These are phyloP conservation scores for Coracias cyanogaster DNA, from an alignment of 2,797 vertebrate species.

Conservation along the genomic window DNA sequence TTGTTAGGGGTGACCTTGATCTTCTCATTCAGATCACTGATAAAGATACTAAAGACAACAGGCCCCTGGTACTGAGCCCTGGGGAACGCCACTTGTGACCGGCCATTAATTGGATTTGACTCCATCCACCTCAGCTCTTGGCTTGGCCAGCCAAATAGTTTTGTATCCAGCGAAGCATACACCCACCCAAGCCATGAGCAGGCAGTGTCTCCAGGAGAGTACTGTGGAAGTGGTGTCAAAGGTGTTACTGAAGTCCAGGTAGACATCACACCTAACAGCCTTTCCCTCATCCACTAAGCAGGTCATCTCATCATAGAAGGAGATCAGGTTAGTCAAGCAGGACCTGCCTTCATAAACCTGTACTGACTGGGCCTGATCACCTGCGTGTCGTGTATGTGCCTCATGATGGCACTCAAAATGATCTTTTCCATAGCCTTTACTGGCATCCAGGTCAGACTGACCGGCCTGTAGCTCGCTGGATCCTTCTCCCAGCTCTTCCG, in stretches of 20 bases:
- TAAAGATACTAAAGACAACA: no score
- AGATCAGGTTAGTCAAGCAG: neutral
- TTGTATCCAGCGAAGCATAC: neutral
- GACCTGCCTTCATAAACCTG: neutral
- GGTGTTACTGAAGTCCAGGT: neutral
- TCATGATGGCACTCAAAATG: rapidly evolving
- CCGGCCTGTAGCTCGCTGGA: neutral
- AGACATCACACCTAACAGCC: no score
- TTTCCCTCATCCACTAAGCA: rapidly evolving
- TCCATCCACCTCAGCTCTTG: neutral
- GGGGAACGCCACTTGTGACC: neutral
- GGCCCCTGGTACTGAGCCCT: neutral
- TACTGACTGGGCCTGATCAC: neutral
- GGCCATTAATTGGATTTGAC: rapidly evolving
- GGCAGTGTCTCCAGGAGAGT: neutral
- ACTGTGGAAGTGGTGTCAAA: neutral
- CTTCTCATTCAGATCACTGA: rapidly evolving
- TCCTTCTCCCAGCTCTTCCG: neutral
- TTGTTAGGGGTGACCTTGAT: no score
- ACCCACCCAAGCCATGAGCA: neutral
- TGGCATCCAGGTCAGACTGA: neutral
- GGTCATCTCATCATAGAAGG: neutral
- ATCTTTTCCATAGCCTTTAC: neutral
- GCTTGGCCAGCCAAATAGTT: neutral
- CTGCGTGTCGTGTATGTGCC: neutral